phyloP scores from a whole-genome alignment of 2,797 vertebrate species.

The Tiaroga cobitis region DNA sequence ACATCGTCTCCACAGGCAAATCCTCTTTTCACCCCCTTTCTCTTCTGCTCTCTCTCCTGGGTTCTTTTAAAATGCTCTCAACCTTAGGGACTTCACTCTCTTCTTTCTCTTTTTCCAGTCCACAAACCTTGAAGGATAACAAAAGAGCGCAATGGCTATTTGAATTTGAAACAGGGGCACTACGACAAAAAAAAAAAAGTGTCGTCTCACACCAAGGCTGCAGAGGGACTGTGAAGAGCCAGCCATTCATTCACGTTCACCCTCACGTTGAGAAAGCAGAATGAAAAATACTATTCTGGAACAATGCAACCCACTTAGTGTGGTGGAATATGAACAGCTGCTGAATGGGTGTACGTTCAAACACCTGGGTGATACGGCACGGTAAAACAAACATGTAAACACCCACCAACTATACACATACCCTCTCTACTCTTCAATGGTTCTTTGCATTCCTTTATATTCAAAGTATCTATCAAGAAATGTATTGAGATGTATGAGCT shows the following conservation, averaged over 20 bases:
- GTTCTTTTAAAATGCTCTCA: conserved; percentile 73
- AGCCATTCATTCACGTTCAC: conserved; percentile 61
- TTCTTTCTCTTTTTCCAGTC: conserved; percentile 76
- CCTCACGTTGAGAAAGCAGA: conserved; percentile 29
- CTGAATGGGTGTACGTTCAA: conserved; percentile 53
- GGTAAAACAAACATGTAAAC: conserved; percentile 39
- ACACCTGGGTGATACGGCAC: conserved; percentile 30
- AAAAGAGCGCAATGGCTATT: conserved; percentile 79
- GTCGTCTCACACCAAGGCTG: conserved; percentile 66
- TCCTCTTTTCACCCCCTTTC: conserved; percentile 49
- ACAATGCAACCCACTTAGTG: conserved; percentile 56
- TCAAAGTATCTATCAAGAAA: neutral
- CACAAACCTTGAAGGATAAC: conserved; percentile 76
- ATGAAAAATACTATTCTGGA: conserved; percentile 65
- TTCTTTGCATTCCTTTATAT: neutral
- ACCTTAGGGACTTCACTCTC: conserved; percentile 75
- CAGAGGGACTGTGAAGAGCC: conserved; percentile 61
- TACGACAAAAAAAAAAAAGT: conserved; percentile 58
- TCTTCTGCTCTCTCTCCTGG: conserved; percentile 56
- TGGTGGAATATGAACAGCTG: conserved; percentile 65
- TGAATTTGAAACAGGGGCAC: conserved; percentile 81
- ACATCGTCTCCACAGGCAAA: conserved; percentile 60
- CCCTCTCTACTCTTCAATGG: neutral
- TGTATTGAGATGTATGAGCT: neutral
- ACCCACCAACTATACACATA: neutral